A percentile compares a stretch with the other conserved stretches of the same genome.
Conservation (phyloP, 2,888 invertebrate genomes). For the Deilephila elpenor region DNA sequence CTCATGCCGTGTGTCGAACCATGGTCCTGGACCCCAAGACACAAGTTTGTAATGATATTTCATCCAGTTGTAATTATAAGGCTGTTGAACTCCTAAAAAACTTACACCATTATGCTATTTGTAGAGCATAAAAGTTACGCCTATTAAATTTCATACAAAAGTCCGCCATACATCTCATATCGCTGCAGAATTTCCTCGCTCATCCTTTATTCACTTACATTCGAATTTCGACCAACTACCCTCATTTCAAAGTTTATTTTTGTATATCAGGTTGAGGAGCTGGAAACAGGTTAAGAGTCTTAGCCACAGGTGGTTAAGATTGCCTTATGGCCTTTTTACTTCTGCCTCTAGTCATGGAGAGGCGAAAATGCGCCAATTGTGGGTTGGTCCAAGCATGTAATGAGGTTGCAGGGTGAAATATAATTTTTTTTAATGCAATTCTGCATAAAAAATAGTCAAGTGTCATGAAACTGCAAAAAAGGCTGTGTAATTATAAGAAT, state of each 20-base stretch:
- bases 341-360: conserved; percentile 20
- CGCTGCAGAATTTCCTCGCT: not conserved
- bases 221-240: not conserved
- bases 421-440: not conserved
- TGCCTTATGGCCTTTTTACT: conserved; percentile 13
- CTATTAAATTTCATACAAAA: not conserved
- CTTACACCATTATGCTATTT: too few species aligned
- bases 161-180: not conserved
- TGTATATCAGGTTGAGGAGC: not conserved
- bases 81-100: too few species aligned
- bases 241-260: not conserved
- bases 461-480: not conserved
- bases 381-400: not conserved
- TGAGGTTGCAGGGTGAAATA: not conserved
- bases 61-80: too few species aligned
- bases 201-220: conserved; percentile 1
- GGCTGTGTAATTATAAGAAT: not conserved
- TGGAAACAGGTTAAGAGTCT: conserved; percentile 27
- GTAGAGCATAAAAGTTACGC: too few species aligned
- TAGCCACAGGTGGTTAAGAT: conserved; percentile 27
- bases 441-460: not conserved
- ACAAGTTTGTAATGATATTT: too few species aligned
- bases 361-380: conserved; percentile 20
- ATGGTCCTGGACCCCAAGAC: too few species aligned
- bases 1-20: too few species aligned